phyloP scores from a whole-genome alignment of 2,888 invertebrate genomes.

The Himalopsyche tibetana region DNA sequence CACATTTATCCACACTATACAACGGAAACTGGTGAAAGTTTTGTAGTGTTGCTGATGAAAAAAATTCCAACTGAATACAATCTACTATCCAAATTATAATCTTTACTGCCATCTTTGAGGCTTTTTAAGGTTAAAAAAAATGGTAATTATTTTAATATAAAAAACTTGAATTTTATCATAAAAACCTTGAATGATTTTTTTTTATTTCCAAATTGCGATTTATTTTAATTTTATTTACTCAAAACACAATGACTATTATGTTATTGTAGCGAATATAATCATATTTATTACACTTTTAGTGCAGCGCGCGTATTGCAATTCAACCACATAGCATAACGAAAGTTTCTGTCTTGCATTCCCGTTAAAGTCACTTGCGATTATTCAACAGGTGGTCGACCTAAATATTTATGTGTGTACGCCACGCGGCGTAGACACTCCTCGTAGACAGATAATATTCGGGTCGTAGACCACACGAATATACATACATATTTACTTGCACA shows the following conservation, averaged over 20 bases:
- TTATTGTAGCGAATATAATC: too few relatives aligned
- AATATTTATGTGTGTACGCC: not conserved
- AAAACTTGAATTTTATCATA: too few relatives aligned
- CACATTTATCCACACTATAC: not conserved
- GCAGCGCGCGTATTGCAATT: too few relatives aligned
- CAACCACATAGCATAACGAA: not conserved
- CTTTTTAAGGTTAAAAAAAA: not conserved
- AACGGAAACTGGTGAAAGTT: slow-evolving; percentile 35
- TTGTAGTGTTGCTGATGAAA: not conserved
- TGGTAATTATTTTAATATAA: too few relatives aligned
- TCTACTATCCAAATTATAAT: not conserved
- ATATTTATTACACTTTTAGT: too few relatives aligned
- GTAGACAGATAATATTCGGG: slow-evolving; percentile 8
- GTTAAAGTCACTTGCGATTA: slow-evolving; percentile 22
- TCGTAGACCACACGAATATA: not conserved
- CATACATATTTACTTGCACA: too few relatives aligned
- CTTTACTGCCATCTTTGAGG: slow-evolving; percentile 17
- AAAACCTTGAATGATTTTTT: too few relatives aligned
- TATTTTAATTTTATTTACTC: too few relatives aligned
- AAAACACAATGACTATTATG: too few relatives aligned
- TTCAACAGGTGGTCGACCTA: slow-evolving; percentile 35
- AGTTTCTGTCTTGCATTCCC: slow-evolving; percentile 31
- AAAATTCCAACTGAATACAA: not conserved
- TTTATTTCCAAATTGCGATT: too few relatives aligned
- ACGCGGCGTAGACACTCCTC: slow-evolving; percentile 19